Evolutionary conservation across 2,113 vertebrate genomes (phyloP).

Genomic region (Megaceryle torquata): DNA sequence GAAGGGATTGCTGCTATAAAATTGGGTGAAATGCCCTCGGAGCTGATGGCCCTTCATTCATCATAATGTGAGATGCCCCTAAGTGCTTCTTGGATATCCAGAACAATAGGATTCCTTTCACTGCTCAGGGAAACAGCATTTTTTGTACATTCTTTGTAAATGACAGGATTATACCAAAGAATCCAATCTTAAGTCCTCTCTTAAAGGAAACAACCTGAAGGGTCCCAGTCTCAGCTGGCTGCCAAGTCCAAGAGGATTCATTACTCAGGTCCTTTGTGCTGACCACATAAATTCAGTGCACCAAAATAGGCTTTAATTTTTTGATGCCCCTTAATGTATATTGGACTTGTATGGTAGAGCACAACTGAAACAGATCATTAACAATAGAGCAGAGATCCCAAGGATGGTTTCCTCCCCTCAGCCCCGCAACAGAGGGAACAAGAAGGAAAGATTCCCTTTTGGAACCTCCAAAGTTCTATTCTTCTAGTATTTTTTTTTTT

Average conservation of each 20-base stretch:
- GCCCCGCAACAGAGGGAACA: neutral
- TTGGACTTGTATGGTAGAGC: neutral
- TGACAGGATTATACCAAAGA: neutral
- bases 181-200: neutral
- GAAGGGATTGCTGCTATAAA: neutral
- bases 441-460: neutral
- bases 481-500: neutral
- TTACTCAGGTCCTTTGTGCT: neutral
- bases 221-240: neutral
- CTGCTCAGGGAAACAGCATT: neutral
- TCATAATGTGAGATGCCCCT: neutral
- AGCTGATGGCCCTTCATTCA: neutral
- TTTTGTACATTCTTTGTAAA: constrained; percentile 5
- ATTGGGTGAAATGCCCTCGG: neutral
- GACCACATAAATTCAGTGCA: neutral
- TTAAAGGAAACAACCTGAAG: neutral
- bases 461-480: neutral
- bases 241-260: neutral
- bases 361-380: neutral
- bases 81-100: neutral
- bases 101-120: neutral
- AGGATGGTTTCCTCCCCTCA: neutral
- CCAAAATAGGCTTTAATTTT: neutral
- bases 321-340: neutral
- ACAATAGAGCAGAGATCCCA: neutral